phyloP scores from a whole-genome alignment of 1,140 invertebrate genomes.

The Tachypleus tridentatus region DNA sequence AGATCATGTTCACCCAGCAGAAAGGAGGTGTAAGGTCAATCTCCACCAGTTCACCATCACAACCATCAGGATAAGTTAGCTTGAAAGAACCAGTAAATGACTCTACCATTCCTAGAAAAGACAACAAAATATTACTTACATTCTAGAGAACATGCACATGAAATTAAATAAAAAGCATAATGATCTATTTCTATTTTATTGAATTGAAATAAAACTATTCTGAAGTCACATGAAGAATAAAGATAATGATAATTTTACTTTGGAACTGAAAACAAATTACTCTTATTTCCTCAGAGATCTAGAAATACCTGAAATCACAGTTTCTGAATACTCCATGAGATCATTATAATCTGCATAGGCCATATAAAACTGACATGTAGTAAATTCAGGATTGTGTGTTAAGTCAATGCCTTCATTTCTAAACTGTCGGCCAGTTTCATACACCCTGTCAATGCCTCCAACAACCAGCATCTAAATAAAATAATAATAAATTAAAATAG shows the following conservation, averaged over 20 bases:
- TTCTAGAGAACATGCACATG: no score
- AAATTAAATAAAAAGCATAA: no score
- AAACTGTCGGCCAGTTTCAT: slow-evolving; percentile 96
- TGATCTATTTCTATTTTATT: no score
- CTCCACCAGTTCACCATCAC: slow-evolving; percentile 58
- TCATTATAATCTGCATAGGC: slow-evolving; percentile 99
- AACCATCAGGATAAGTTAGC: slow-evolving; percentile 84
- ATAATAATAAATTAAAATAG: no score
- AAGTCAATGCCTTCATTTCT: slow-evolving; percentile 97
- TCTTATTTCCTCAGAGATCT: no score
- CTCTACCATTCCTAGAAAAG: slow-evolving; percentile 52
- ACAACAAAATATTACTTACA: no score
- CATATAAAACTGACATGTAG: slow-evolving; percentile 99
- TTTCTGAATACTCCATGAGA: slow-evolving; percentile 83
- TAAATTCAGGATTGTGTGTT: slow-evolving; percentile 99
- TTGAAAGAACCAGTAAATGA: slow-evolving; percentile 52
- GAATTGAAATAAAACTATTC: no score
- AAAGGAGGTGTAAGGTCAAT: slow-evolving; percentile 98
- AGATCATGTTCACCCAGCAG: slow-evolving; percentile 81
- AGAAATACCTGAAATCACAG: slow-evolving; percentile 70
- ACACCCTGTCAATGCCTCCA: slow-evolving; percentile 92
- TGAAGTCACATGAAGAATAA: no score
- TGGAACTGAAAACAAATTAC: no score
- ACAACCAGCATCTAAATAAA: no score
- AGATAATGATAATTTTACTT: no score